Conservation (phyloP, 2,888 invertebrate species). For the Allacma fusca region DNA sequence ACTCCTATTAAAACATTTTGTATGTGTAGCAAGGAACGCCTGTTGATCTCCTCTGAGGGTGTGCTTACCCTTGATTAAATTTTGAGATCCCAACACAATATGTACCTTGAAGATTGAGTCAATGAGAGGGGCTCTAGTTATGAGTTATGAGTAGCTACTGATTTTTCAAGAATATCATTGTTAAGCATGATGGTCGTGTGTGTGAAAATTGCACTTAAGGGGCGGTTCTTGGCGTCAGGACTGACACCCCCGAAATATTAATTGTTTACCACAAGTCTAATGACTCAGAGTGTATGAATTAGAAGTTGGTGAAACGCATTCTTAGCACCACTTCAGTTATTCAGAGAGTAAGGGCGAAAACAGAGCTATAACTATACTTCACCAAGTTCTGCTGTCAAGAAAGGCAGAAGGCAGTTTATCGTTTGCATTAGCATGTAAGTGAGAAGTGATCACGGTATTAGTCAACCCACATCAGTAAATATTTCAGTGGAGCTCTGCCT, state of each 20-base stretch:
- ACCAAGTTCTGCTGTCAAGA: not conserved
- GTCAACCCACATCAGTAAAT: slow-evolving; percentile 10
- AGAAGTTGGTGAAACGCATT: not conserved
- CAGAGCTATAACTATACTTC: not conserved
- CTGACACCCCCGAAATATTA: slow-evolving; percentile 13
- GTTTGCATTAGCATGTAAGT: slow-evolving; percentile 12
- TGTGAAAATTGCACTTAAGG: slow-evolving; percentile 13
- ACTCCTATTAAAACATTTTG: no score
- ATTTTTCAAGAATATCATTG: not conserved
- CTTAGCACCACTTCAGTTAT: not conserved
- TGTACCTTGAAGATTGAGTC: not conserved
- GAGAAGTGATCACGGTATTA: slow-evolving; percentile 12
- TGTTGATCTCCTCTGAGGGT: not conserved
- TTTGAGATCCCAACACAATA: not conserved
- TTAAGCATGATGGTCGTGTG: not conserved
- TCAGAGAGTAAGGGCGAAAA: no score
- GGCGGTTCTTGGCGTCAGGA: slow-evolving; percentile 1
- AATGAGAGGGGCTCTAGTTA: not conserved
- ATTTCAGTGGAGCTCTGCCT: not conserved
- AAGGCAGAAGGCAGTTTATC: slow-evolving; percentile 10
- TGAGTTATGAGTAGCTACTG: not conserved
- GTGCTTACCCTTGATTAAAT: slow-evolving; percentile 7
- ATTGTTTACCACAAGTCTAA: not conserved
- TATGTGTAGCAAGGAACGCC: no score
- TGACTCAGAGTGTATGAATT: not conserved